Evolutionary conservation across 2,888 invertebrate species (phyloP).

Genomic region (Chelonus formosanus): DNA sequence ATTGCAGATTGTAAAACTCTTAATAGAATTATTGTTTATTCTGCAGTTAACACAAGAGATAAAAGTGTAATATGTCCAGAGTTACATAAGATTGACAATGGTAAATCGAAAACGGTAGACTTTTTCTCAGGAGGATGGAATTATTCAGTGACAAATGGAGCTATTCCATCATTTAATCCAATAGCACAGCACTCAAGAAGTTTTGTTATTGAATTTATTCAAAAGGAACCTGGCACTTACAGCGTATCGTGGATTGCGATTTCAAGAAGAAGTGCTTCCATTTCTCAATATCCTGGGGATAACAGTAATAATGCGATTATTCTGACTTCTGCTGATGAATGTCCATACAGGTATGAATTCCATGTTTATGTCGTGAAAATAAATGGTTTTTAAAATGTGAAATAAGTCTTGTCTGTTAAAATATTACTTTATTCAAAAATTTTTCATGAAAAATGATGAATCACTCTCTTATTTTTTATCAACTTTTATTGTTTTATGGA

Average conservation of each 20-base stretch:
- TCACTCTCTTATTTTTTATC: neutral
- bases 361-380: too few species aligned
- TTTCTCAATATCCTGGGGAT: slow-evolving; percentile 23
- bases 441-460: neutral
- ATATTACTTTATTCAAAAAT: too few species aligned
- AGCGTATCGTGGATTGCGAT: slow-evolving; percentile 82
- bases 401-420: neutral
- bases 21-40: slow-evolving; percentile 78
- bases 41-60: slow-evolving; percentile 73
- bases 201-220: slow-evolving; percentile 79
- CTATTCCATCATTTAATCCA: slow-evolving; percentile 41
- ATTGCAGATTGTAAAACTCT: slow-evolving; percentile 72
- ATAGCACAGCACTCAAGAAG: slow-evolving; percentile 71
- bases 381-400: neutral
- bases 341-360: slow-evolving; percentile 72
- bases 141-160: slow-evolving; percentile 41
- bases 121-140: slow-evolving; percentile 79
- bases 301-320: slow-evolving; percentile 48
- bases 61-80: slow-evolving; percentile 76
- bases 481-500: too few species aligned
- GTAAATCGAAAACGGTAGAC: slow-evolving; percentile 67
- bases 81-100: slow-evolving; percentile 51
- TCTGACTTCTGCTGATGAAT: slow-evolving; percentile 68
- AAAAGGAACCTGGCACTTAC: slow-evolving; percentile 78
- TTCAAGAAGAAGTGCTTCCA: slow-evolving; percentile 73